A percentile compares a stretch with the other conserved stretches of the same genome.
phyloP scores from a whole-genome alignment of 2,797 vertebrate genomes.

The Hypotaenidia okinawae region DNA sequence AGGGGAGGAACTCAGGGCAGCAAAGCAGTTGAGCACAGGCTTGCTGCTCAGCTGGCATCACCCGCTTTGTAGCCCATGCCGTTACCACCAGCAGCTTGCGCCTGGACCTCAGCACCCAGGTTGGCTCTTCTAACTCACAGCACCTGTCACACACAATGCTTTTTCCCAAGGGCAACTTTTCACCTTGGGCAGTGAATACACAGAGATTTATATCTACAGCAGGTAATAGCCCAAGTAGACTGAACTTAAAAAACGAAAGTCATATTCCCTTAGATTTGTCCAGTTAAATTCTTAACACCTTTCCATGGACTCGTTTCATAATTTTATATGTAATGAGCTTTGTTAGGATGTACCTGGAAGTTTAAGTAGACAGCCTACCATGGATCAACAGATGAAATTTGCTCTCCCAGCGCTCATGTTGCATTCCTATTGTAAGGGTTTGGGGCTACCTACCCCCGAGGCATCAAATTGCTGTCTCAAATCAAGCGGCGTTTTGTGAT shows the following conservation, averaged over 20 bases:
- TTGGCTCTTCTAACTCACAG: not conserved
- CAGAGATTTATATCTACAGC: not conserved
- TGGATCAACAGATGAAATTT: not conserved
- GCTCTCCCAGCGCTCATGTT: not conserved
- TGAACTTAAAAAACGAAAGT: not conserved
- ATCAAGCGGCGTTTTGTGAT: not conserved
- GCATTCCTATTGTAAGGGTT: not conserved
- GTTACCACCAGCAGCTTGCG: too few relatives aligned
- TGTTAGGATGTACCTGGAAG: not conserved
- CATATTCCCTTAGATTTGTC: not conserved
- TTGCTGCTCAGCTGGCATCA: not conserved
- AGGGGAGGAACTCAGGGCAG: not conserved
- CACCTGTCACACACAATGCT: not conserved
- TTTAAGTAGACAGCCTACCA: not conserved
- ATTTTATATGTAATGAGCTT: not conserved
- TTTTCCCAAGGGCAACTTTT: not conserved
- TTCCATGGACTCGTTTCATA: not conserved
- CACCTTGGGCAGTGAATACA: not conserved
- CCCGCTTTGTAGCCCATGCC: accelerated
- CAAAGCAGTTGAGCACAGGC: not conserved
- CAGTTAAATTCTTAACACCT: not conserved
- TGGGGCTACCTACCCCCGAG: not conserved
- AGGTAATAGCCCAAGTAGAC: not conserved
- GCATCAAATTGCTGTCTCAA: not conserved
- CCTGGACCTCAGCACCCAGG: not conserved